Conservation (phyloP, 2,888 invertebrate species). For the Arge pagana region DNA sequence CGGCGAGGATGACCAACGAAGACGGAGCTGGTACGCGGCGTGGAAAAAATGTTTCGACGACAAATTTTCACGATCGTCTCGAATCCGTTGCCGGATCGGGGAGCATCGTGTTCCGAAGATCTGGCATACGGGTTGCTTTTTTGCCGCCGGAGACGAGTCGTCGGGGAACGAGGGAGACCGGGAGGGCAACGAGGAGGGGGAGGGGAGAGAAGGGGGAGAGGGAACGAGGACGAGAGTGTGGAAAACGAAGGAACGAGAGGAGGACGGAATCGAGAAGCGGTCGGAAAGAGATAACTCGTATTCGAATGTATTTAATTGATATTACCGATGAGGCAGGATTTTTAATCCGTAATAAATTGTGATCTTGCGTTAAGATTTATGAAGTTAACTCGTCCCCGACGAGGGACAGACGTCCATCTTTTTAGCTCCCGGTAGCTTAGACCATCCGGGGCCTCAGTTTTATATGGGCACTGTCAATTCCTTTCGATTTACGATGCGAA, state of each 20-base stretch:
- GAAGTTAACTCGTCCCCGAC: conserved; percentile 36
- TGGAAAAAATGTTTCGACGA: no score
- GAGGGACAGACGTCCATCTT: conserved; percentile 32
- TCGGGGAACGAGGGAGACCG: conserved; percentile 16
- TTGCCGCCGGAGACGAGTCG: conserved; percentile 29
- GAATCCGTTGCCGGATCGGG: neutral
- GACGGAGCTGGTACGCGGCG: no score
- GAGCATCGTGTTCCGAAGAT: conserved; percentile 21
- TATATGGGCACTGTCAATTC: conserved; percentile 16
- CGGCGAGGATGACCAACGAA: no score
- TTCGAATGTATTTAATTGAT: conserved; percentile 48
- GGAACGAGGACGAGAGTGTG: conserved; percentile 4
- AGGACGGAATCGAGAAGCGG: neutral
- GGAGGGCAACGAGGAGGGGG: neutral
- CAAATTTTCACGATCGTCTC: no score
- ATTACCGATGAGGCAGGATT: conserved; percentile 42
- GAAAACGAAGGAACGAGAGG: neutral
- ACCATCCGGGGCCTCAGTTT: conserved; percentile 15
- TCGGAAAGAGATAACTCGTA: conserved; percentile 16
- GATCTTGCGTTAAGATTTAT: conserved; percentile 50
- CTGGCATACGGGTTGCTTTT: conserved; percentile 39
- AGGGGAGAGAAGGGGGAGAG: neutral
- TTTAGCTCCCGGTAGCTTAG: conserved; percentile 29
- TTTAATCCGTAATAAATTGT: conserved; percentile 52
- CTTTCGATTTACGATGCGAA: conserved; percentile 15